Conservation (phyloP, 2,113 vertebrate genomes). For the Chaenocephalus aceratus region DNA sequence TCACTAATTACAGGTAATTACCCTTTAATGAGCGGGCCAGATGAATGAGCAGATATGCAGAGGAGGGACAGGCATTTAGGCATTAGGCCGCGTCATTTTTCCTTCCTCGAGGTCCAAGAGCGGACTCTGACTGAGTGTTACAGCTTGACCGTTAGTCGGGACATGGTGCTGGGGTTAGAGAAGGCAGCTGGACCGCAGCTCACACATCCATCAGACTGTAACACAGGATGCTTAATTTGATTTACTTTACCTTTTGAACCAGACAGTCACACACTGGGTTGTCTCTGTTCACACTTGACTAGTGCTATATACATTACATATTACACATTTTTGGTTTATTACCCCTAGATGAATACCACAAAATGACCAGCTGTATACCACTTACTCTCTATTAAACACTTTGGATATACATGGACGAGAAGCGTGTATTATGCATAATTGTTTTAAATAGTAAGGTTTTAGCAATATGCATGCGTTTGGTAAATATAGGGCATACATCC, state of each 20-base stretch:
- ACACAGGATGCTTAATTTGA: neutral
- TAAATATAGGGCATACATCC: too few relatives aligned
- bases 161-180: conserved; percentile 2
- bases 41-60: conserved; percentile 77
- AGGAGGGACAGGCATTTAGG: conserved; percentile 62
- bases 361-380: too few relatives aligned
- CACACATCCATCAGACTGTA: conserved; percentile 1
- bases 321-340: too few relatives aligned
- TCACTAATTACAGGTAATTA: conserved; percentile 85
- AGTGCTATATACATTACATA: too few relatives aligned
- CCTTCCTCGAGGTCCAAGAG: conserved; percentile 47
- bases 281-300: neutral
- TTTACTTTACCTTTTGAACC: neutral
- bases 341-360: too few relatives aligned
- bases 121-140: conserved; percentile 18
- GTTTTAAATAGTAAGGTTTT: too few relatives aligned
- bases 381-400: too few relatives aligned
- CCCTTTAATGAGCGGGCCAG: conserved; percentile 75
- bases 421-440: too few relatives aligned
- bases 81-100: conserved; percentile 55
- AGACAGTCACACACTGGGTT: neutral
- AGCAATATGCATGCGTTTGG: too few relatives aligned
- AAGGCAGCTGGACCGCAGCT: neutral
- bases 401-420: too few relatives aligned
- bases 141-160: conserved; percentile 7